Percentiles rank a stretch among this genome's conserved stretches.
Evolutionary conservation across 2,113 vertebrate species (phyloP).

Genomic region (Edolisoma coerulescens): DNA sequence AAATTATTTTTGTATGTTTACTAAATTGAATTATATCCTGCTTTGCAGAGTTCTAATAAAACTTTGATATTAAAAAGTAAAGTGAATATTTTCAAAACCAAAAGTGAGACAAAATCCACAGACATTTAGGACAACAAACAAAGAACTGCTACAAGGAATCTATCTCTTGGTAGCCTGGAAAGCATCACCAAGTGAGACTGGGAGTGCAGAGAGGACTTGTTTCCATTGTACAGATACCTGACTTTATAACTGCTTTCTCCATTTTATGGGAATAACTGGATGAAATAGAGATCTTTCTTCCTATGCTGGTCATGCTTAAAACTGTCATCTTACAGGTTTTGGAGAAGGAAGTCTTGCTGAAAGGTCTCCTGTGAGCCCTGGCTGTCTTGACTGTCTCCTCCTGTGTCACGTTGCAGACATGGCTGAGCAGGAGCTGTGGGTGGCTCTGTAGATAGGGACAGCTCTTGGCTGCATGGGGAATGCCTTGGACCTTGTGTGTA

Average conservation of each 20-base stretch:
- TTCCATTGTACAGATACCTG: background rate
- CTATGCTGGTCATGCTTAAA: background rate
- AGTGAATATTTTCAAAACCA: background rate
- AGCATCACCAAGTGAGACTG: background rate
- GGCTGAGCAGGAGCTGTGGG: background rate
- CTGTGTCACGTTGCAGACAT: accelerated
- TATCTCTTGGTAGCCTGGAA: background rate
- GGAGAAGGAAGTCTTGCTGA: background rate
- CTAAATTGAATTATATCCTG: background rate
- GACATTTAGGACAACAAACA: background rate
- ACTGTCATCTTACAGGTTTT: background rate
- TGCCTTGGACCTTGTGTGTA: background rate
- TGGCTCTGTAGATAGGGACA: background rate
- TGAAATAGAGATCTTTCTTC: background rate
- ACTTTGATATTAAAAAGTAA: background rate
- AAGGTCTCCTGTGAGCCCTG: background rate
- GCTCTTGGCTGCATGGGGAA: background rate
- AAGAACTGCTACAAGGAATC: background rate
- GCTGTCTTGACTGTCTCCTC: background rate
- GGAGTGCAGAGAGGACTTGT: background rate
- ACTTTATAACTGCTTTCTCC: background rate
- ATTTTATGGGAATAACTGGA: background rate
- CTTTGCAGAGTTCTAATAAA: background rate
- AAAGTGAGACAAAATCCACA: background rate
- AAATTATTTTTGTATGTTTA: background rate